Conservation (phyloP, 1,140 invertebrate genomes). For the Ruditapes philippinarum region DNA sequence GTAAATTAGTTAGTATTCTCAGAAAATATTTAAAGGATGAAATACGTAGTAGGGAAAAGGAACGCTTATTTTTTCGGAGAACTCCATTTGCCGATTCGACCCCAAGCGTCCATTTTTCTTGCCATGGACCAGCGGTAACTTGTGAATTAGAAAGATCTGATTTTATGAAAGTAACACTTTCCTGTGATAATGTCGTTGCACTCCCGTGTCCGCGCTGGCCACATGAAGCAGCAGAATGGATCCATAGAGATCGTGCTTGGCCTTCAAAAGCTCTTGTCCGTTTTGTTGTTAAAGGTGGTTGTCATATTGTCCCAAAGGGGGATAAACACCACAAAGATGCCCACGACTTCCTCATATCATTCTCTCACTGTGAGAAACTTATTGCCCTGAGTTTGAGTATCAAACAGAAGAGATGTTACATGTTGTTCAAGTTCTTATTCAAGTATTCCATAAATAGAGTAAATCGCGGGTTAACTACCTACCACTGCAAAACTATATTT, state of each 20-base stretch:
- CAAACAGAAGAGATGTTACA: constrained; percentile 24
- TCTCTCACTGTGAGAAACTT: background rate
- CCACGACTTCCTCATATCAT: constrained; percentile 25
- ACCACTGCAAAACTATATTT: constrained; percentile 32
- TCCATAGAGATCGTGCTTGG: background rate
- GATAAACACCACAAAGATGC: constrained; percentile 1
- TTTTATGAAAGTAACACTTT: background rate
- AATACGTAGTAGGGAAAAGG: background rate
- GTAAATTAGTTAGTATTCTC: background rate
- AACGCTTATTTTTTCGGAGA: background rate
- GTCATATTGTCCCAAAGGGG: constrained; percentile 22
- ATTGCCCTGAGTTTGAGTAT: background rate
- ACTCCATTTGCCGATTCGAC: background rate
- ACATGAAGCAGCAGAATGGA: background rate
- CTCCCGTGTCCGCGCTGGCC: constrained; percentile 46
- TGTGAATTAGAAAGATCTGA: background rate
- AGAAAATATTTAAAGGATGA: background rate
- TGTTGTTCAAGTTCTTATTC: constrained; percentile 20
- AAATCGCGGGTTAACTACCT: constrained; percentile 37
- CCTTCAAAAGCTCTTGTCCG: background rate
- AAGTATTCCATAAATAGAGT: constrained; percentile 1
- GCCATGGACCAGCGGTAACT: constrained; percentile 20
- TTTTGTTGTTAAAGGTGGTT: background rate
- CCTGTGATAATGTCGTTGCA: background rate
- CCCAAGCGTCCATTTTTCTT: background rate